Evolutionary conservation across 2,888 invertebrate species (phyloP).

Genomic region (Volucella bombylans): DNA sequence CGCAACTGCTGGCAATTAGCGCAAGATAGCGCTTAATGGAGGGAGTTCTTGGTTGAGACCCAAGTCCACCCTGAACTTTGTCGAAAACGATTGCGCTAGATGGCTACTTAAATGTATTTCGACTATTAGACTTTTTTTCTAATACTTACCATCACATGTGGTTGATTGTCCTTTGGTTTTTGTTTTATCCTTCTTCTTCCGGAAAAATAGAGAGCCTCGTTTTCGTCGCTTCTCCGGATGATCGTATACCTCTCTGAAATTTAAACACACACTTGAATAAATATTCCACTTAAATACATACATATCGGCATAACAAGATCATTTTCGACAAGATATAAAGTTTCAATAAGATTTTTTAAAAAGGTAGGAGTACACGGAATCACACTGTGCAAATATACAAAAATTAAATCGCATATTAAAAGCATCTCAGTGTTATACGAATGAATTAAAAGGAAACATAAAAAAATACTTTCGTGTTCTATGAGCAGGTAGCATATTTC

Average conservation of each 20-base stretch:
- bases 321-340: no score
- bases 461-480: conserved; percentile 3
- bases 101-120: no score
- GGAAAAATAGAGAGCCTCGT: conserved; percentile 94
- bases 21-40: no score
- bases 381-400: conserved; percentile 68
- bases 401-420: conserved; percentile 61
- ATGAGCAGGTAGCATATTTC: background rate
- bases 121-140: background rate
- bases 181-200: conserved; percentile 91
- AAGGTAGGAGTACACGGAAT: conserved; percentile 60
- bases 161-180: conserved; percentile 81
- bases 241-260: conserved; percentile 83
- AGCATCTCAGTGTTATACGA: conserved; percentile 68
- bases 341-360: background rate
- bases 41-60: no score
- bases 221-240: conserved; percentile 93
- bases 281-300: background rate
- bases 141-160: conserved; percentile 78
- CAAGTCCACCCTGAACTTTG: no score
- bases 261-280: conserved; percentile 23
- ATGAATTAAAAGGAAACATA: conserved; percentile 10
- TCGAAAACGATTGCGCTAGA: no score
- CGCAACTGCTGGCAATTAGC: no score
- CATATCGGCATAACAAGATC: background rate